Evolutionary conservation across 2,888 invertebrate species (phyloP).

Genomic region (Papilio elwesi): DNA sequence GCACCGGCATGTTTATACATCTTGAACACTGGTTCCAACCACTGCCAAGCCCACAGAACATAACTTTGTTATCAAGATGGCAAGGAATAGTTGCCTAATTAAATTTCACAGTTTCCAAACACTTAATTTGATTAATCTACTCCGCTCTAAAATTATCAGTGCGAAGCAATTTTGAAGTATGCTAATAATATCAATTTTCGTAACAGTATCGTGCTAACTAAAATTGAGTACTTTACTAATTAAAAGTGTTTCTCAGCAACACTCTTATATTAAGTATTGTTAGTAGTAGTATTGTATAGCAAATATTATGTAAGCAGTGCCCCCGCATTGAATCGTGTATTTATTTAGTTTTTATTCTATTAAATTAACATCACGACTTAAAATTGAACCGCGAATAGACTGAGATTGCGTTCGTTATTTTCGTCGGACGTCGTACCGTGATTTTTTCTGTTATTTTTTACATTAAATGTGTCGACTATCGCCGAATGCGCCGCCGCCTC

Average conservation of each 20-base stretch:
- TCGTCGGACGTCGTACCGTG: too few species aligned
- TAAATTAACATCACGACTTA: too few species aligned
- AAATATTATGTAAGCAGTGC: too few species aligned
- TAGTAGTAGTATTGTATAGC: too few species aligned
- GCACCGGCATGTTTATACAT: constrained; percentile 6
- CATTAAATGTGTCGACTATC: too few species aligned
- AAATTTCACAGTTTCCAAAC: constrained; percentile 32
- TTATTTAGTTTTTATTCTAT: too few species aligned
- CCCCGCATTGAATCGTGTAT: too few species aligned
- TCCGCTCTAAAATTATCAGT: constrained; percentile 17
- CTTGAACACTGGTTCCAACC: constrained; percentile 9
- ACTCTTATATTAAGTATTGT: not conserved
- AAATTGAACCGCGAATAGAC: too few species aligned
- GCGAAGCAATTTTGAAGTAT: constrained; percentile 24
- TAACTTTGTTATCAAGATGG: constrained; percentile 17
- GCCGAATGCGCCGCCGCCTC: too few species aligned
- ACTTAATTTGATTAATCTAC: constrained; percentile 36
- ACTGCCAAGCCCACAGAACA: constrained; percentile 14
- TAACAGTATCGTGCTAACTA: constrained; percentile 25
- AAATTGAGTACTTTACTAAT: not conserved
- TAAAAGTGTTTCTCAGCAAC: not conserved
- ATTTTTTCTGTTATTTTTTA: too few species aligned
- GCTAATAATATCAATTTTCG: constrained; percentile 33
- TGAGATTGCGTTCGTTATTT: too few species aligned
- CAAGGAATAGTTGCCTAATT: constrained; percentile 25